Evolutionary conservation across 2,113 vertebrate genomes (phyloP).

Genomic region (Polypterus senegalus): DNA sequence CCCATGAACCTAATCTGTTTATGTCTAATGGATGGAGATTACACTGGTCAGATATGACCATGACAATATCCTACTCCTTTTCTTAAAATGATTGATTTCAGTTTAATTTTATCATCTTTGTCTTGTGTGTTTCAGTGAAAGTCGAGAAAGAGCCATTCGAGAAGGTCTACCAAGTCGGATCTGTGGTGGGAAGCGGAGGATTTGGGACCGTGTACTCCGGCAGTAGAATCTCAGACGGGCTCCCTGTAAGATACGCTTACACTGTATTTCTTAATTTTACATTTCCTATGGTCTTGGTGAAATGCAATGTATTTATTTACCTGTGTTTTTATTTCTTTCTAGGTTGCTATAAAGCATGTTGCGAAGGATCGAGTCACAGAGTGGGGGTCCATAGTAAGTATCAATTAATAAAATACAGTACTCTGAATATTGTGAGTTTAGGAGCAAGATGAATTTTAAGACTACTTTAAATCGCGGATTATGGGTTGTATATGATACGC

Average conservation of each 20-base stretch:
- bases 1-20: no score
- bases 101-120: no score
- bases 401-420: background rate
- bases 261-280: no score
- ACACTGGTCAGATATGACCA: no score
- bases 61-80: no score
- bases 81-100: no score
- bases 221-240: conserved; percentile 71
- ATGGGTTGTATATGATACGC: no score
- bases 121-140: conserved; percentile 53
- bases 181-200: conserved; percentile 83
- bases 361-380: conserved; percentile 84
- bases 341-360: conserved; percentile 91
- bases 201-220: conserved; percentile 90
- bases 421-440: background rate
- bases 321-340: background rate
- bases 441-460: background rate
- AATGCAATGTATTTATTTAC: background rate
- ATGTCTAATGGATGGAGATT: no score
- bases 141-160: conserved; percentile 81
- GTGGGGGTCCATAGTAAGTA: conserved; percentile 84
- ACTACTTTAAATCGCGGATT: no score
- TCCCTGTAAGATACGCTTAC: conserved; percentile 61
- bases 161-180: conserved; percentile 86
- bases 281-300: background rate